phyloP scores from a whole-genome alignment of 2,888 invertebrate genomes.

The Calameuta filiformis region DNA sequence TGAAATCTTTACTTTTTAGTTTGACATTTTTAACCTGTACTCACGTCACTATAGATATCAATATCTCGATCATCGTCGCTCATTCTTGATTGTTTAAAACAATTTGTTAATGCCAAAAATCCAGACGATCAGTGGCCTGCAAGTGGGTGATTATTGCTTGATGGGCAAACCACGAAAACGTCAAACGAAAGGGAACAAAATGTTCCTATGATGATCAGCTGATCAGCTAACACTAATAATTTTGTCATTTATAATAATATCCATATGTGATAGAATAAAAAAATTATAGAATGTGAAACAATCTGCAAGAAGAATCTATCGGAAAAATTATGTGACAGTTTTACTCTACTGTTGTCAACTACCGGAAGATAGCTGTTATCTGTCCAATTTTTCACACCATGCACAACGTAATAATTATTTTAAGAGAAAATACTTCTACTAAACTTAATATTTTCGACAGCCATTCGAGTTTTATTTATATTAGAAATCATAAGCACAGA shows the following conservation, averaged over 20 bases:
- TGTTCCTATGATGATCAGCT: conserved; percentile 3
- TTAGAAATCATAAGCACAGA: background rate
- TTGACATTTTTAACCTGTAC: conserved; percentile 61
- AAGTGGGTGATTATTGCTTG: conserved; percentile 4
- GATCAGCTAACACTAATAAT: background rate
- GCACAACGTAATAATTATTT: background rate
- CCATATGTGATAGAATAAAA: background rate
- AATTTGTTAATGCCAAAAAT: background rate
- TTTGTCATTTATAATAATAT: background rate
- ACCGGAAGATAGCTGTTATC: background rate
- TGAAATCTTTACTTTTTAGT: background rate
- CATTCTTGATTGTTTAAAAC: conserved; percentile 69
- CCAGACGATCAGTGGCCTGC: background rate
- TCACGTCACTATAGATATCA: conserved; percentile 95
- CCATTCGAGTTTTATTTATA: background rate
- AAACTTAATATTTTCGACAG: background rate
- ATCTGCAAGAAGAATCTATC: background rate
- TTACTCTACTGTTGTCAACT: background rate
- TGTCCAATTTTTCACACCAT: background rate
- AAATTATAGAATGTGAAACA: background rate
- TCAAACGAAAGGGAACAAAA: background rate
- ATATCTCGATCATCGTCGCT: conserved; percentile 96
- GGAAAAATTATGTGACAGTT: background rate
- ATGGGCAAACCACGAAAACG: background rate
- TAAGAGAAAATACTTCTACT: background rate